Evolutionary conservation across 2,888 invertebrate genomes (phyloP).

Genomic region (Dilophus febrilis): DNA sequence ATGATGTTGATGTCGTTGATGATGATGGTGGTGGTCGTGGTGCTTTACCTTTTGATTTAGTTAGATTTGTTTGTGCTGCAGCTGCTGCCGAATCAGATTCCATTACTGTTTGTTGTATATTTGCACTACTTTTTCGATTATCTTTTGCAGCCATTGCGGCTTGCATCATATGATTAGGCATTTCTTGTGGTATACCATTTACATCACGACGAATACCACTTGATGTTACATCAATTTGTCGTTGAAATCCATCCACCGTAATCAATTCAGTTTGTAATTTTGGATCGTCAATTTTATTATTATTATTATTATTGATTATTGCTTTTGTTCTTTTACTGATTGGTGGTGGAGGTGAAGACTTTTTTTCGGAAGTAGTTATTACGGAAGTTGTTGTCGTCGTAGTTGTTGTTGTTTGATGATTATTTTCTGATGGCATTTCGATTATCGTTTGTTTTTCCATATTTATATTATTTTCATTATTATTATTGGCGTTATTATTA

Average conservation of each 20-base stretch:
- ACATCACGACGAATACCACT: constrained; percentile 42
- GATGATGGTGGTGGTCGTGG: constrained; percentile 41
- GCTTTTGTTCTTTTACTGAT: constrained; percentile 35
- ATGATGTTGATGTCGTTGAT: constrained; percentile 7
- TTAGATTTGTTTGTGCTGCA: constrained; percentile 15
- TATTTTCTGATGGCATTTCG: neutral
- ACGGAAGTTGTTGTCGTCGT: neutral
- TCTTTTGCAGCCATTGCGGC: constrained; percentile 52
- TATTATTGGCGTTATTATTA: too few species aligned
- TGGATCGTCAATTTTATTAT: constrained; percentile 23
- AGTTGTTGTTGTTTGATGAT: neutral
- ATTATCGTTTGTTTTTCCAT: constrained; percentile 35
- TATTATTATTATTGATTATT: too few species aligned
- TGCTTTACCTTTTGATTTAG: constrained; percentile 54
- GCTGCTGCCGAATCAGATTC: neutral
- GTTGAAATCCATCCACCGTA: constrained; percentile 22
- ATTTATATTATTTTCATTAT: constrained; percentile 13
- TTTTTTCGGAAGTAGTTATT: neutral
- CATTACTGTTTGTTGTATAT: constrained; percentile 16
- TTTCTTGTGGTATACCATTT: constrained; percentile 47
- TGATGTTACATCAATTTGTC: constrained; percentile 34
- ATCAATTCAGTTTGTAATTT: constrained; percentile 25
- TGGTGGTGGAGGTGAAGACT: constrained; percentile 23
- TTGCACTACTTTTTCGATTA: constrained; percentile 41
- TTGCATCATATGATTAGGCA: constrained; percentile 52